Evolutionary conservation across 2,888 invertebrate species (phyloP), one percentile per base, ranked within the genome.

Genomic region (Macrophya annulata): DNA sequence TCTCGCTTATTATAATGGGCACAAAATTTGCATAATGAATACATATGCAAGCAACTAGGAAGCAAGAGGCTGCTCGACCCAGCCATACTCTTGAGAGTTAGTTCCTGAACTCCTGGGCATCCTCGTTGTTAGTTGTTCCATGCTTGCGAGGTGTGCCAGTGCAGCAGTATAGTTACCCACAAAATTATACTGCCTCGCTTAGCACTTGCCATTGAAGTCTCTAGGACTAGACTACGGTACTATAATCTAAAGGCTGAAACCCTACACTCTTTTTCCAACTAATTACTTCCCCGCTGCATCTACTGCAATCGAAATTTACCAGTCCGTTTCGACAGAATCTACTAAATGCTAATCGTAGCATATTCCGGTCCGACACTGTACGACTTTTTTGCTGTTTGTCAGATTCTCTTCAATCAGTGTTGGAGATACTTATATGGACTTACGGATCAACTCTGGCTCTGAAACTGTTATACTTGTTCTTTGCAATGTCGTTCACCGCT

Each of bases 1-100:
- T 92, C 83, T 91, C 92, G 93, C 93, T 93, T 92, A 93, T 93
- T 92, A 93, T 93, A 92, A 93, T 92, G 90, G 91, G 86, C 89
- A 90, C 89, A 90, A 91, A 92, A 93, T 93, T 93, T 93, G 90
- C 93, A 93, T 93, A 93, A 92, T 92, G 92, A 92, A 92, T 93
- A 93, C 92, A 92, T 92, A 93, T 93, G 93, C 91, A 91, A 90
- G 90, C 89, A 89, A 87, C 59, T 62, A 81, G 81, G 59, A 77
- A 77, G 51, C 81, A 81, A 89, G 89, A 89, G 90, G 89, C 90
- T 88, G 86, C 86, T 86, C 90, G 90, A 90, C 90, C 89, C 88
- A 89, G 88, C 86, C 86, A 87, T 86, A 86, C 86, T 87, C 88
- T 87, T 87, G 86, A 87, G 89, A 90, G 88, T 90, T 90, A 89